These are phyloP conservation scores for Halyomorpha halys DNA, from an alignment of 1,140 invertebrate species.

Conservation along the genomic window DNA sequence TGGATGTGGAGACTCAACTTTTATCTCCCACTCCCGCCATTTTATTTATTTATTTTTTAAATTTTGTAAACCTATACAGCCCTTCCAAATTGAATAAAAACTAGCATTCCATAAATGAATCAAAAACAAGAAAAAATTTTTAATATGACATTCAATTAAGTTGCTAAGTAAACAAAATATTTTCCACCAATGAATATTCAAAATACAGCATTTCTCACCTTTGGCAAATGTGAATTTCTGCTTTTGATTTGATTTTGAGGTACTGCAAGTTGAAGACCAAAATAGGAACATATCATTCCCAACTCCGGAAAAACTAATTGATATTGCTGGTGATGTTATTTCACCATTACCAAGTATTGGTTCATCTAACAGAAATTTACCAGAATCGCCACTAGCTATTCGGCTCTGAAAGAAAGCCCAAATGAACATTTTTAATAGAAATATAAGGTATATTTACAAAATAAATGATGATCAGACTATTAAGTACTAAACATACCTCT, in stretches of 20 bases:
- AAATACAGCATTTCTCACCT: constrained; percentile 32
- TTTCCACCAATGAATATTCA: background rate
- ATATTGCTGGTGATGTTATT: constrained; percentile 53
- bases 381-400: constrained; percentile 56
- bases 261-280: constrained; percentile 56
- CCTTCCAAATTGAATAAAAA: too few species aligned
- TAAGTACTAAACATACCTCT: constrained; percentile 37
- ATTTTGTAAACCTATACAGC: too few species aligned
- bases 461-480: background rate
- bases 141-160: too few species aligned
- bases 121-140: too few species aligned
- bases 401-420: constrained; percentile 40
- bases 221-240: constrained; percentile 38
- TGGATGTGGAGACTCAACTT: too few species aligned
- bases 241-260: constrained; percentile 39
- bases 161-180: constrained; percentile 28
- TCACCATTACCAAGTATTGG: constrained; percentile 56
- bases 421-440: background rate
- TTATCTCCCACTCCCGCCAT: too few species aligned
- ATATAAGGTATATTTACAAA: background rate
- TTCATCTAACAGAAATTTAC: constrained; percentile 49
- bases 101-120: too few species aligned
- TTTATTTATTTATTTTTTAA: too few species aligned
- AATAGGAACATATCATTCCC: constrained; percentile 66
- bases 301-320: constrained; percentile 48